Conservation (phyloP, 1,140 invertebrate genomes). For the Diorhabda elongata region DNA sequence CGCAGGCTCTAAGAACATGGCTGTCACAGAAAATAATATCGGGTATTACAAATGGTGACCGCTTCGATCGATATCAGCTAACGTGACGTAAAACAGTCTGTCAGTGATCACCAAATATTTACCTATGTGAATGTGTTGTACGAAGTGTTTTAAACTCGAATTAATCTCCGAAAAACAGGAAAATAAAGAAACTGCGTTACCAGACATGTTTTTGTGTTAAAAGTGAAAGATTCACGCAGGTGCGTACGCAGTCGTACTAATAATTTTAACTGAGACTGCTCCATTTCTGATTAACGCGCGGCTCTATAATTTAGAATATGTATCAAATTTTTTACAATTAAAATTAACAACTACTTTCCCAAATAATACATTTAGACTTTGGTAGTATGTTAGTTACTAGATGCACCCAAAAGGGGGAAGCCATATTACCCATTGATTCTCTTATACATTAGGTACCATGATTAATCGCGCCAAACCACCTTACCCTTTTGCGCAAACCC, state of each 20-base stretch:
- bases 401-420: slow-evolving; percentile 13
- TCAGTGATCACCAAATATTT: slow-evolving; percentile 39
- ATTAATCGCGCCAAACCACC: slow-evolving; percentile 39
- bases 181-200: slow-evolving; percentile 37
- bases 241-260: slow-evolving; percentile 85
- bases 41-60: slow-evolving; percentile 41
- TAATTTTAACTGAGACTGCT: slow-evolving; percentile 79
- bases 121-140: slow-evolving; percentile 37
- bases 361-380: neutral
- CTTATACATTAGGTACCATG: slow-evolving; percentile 19
- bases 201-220: slow-evolving; percentile 46
- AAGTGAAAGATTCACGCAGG: slow-evolving; percentile 67
- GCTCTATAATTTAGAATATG: slow-evolving; percentile 28
- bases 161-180: slow-evolving; percentile 24
- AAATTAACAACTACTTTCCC: neutral
- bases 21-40: slow-evolving; percentile 45
- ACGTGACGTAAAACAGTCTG: slow-evolving; percentile 47
- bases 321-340: neutral
- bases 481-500: slow-evolving; percentile 39
- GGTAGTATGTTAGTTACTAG: neutral
- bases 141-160: slow-evolving; percentile 29
- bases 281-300: slow-evolving; percentile 49
- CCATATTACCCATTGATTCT: slow-evolving; percentile 23
- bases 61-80: slow-evolving; percentile 46
- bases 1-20: slow-evolving; percentile 46